Evolutionary conservation across 2,797 vertebrate genomes (phyloP), one percentile per base, ranked within the genome.

Genomic region (Takifugu ocellatus): DNA sequence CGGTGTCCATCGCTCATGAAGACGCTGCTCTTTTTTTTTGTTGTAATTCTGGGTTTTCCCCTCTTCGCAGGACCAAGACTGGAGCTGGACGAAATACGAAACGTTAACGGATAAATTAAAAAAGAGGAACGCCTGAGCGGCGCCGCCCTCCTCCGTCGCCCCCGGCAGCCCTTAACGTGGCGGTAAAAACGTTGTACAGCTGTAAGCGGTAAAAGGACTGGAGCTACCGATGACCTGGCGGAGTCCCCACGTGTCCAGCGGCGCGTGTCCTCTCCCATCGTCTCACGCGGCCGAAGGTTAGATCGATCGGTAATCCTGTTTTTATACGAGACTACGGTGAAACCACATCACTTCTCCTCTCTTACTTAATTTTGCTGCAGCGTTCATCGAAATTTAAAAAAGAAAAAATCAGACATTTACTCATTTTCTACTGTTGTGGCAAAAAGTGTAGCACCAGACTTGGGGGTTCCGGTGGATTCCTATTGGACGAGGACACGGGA

Each of bases 11-110:
- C 31, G 10, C 7, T 33, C 31, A 33, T 33, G 31, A 2, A 33
- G 31, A 33, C 8, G 31, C 21, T 21, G 1, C 21, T 21, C 17
- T 42, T 44, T 44, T 39, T 2, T 66, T 36, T 57, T 51, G 17
- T 50, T 16, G 14, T 16, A 14, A 2, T 45, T 2, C 11, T 68
- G 49, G 10, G 36, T 57, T 12, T 56, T 79, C 57, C 50, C 56
- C 59, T 25, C 45, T 60, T 51, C 81, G 14, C 71, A 91, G 89
- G 88, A 89, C 74, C 88, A 90, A 74, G 89, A 91, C 80, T 91
- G 90, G 90, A 90, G 88, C 79, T 91, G 89, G 89, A 90, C 85
- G 5, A 88, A 90, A 76, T 90, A 90, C 14, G 90, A 91, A 58
- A 82, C 87, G 6, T 63, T 89, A 68, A 71, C 82, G 0, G 82